Conservation (phyloP, 1,140 invertebrate species). For the Drusus annulatus region DNA sequence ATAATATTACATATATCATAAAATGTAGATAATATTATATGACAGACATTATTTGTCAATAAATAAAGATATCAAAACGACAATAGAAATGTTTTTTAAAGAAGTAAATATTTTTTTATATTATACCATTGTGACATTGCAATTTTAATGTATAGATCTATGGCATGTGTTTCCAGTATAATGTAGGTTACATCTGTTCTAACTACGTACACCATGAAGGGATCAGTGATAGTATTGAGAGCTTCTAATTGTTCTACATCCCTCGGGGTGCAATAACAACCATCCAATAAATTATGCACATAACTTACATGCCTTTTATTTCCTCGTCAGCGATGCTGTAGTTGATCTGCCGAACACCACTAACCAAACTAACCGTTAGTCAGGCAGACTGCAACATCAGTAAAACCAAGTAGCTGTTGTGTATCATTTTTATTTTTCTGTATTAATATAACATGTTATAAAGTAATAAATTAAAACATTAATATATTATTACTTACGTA, state of each 20-base stretch:
- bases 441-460: constrained; percentile 26
- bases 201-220: neutral
- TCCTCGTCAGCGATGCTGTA: neutral
- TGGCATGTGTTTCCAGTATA: constrained; percentile 12
- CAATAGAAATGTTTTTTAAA: constrained; percentile 34
- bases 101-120: constrained; percentile 26
- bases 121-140: constrained; percentile 16
- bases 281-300: constrained; percentile 43
- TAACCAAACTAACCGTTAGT: no score
- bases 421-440: constrained; percentile 3
- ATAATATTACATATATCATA: neutral
- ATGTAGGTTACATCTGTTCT: constrained; percentile 18
- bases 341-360: no score
- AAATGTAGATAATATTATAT: constrained; percentile 26
- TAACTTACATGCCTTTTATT: constrained; percentile 11
- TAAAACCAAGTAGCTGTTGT: neutral
- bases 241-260: constrained; percentile 19
- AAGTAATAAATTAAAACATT: constrained; percentile 29
- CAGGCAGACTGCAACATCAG: neutral
- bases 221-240: constrained; percentile 18
- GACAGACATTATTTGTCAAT: constrained; percentile 26
- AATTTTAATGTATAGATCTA: constrained; percentile 3
- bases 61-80: constrained; percentile 35
- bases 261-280: constrained; percentile 5
- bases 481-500: constrained; percentile 4